Evolutionary conservation across 1,140 invertebrate species (phyloP).

Genomic region (Homarus americanus): DNA sequence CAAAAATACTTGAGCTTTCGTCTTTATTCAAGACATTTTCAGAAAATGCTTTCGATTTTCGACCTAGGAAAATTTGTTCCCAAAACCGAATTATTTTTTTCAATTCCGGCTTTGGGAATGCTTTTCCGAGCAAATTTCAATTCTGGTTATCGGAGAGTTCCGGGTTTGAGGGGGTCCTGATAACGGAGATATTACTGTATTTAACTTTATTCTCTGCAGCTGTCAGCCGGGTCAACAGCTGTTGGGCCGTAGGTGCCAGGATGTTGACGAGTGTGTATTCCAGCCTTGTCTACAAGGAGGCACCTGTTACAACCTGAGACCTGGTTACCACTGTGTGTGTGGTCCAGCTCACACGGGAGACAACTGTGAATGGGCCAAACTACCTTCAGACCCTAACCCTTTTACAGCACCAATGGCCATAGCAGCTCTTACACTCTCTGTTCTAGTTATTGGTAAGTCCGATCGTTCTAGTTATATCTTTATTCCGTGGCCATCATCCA

Average conservation of each 20-base stretch:
- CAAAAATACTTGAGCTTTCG: too few relatives aligned
- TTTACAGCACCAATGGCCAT: constrained; percentile 25
- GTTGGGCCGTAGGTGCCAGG: constrained; percentile 22
- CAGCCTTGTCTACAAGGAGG: constrained; percentile 42
- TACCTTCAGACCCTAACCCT: constrained; percentile 23
- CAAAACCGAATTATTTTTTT: too few relatives aligned
- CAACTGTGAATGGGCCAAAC: constrained; percentile 32
- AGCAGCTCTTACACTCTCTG: constrained; percentile 40
- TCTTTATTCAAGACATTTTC: too few relatives aligned
- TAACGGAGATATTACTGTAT: neutral
- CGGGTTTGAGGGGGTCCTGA: too few relatives aligned
- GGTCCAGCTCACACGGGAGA: constrained; percentile 29
- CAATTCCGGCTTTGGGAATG: too few relatives aligned
- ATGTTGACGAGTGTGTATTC: constrained; percentile 51
- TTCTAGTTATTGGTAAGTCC: constrained; percentile 29
- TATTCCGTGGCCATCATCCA: too few relatives aligned
- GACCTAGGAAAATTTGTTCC: too few relatives aligned
- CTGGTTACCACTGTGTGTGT: constrained; percentile 38
- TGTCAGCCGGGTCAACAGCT: constrained; percentile 25
- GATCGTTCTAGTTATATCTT: too few relatives aligned
- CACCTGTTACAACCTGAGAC: constrained; percentile 40
- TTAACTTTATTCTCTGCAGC: constrained; percentile 16
- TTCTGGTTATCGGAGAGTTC: too few relatives aligned
- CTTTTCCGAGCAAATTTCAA: too few relatives aligned
- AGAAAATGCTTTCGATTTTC: too few relatives aligned